Evolutionary conservation across 2,888 invertebrate species (phyloP).

Genomic region (Sepiola atlantica): DNA sequence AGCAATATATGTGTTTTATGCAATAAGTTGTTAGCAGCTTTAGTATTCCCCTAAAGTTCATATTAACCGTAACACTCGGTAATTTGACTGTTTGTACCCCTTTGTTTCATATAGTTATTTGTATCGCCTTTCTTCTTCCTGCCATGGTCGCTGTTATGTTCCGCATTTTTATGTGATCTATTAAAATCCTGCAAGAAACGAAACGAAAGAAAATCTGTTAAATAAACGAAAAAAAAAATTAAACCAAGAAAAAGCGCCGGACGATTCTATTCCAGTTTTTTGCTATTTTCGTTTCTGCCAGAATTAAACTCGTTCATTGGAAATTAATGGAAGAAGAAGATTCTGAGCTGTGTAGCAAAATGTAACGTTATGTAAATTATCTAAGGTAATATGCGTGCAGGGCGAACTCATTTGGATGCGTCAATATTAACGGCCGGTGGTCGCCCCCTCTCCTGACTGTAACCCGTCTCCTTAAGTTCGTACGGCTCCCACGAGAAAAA

Average conservation of each 20-base stretch:
- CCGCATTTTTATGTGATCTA: not conserved
- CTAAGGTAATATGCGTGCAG: not conserved
- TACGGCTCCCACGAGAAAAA: conserved; percentile 6
- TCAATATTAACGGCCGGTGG: not conserved
- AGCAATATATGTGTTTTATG: no score
- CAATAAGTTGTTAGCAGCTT: no score
- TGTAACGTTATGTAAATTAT: conserved; percentile 32
- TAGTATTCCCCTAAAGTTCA: no score
- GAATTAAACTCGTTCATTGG: not conserved
- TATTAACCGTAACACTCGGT: no score
- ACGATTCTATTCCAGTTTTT: not conserved
- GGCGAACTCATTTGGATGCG: not conserved
- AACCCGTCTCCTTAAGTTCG: no score
- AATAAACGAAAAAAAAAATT: not conserved
- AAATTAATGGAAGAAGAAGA: not conserved
- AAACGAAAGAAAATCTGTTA: not conserved
- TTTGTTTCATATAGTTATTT: not conserved
- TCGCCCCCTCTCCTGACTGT: not conserved
- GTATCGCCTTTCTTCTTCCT: not conserved
- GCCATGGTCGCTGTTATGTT: not conserved
- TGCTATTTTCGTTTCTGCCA: not conserved
- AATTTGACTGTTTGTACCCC: no score
- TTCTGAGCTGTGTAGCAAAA: not conserved
- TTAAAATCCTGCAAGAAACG: not conserved
- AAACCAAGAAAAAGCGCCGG: no score